Conservation (phyloP, 2,797 vertebrate species). For the Apogon hyalosoma region DNA sequence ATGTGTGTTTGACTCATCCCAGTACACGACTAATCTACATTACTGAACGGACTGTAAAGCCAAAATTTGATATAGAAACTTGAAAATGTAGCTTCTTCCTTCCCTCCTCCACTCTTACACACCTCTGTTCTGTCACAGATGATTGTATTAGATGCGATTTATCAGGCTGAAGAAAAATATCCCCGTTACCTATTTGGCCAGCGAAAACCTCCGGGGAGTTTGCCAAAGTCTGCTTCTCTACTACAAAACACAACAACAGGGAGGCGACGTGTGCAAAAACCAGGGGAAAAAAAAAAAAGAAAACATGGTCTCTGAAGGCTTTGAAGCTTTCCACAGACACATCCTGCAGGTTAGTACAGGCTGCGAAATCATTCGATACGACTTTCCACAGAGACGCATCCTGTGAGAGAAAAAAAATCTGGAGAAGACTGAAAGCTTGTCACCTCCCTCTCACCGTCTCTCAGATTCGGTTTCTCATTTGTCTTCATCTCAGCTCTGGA, state of each 20-base stretch:
- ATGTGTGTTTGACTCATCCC: no score
- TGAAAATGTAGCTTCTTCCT: background rate
- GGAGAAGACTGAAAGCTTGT: slow-evolving; percentile 28
- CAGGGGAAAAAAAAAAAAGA: no score
- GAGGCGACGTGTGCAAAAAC: background rate
- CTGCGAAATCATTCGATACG: slow-evolving; percentile 7
- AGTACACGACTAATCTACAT: no score
- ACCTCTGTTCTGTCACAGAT: background rate
- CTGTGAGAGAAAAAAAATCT: slow-evolving; percentile 12
- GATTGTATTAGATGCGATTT: background rate
- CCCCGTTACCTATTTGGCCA: slow-evolving; percentile 12
- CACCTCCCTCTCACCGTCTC: slow-evolving; percentile 29
- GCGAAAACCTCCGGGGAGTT: slow-evolving; percentile 6
- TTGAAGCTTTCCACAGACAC: background rate
- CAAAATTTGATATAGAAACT: no score
- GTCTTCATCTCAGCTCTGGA: slow-evolving; percentile 31
- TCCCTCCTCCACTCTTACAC: background rate
- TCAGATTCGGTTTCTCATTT: slow-evolving; percentile 26
- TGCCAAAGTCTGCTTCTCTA: slow-evolving; percentile 5
- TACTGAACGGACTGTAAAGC: no score
- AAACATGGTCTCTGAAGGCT: slow-evolving; percentile 17
- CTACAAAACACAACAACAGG: slow-evolving; percentile 1
- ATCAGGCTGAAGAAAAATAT: slow-evolving; percentile 8
- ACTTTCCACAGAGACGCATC: slow-evolving; percentile 25
- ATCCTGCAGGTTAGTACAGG: slow-evolving; percentile 3